Conservation (phyloP, 1,140 invertebrate species). For the Eulimnadia texana region DNA sequence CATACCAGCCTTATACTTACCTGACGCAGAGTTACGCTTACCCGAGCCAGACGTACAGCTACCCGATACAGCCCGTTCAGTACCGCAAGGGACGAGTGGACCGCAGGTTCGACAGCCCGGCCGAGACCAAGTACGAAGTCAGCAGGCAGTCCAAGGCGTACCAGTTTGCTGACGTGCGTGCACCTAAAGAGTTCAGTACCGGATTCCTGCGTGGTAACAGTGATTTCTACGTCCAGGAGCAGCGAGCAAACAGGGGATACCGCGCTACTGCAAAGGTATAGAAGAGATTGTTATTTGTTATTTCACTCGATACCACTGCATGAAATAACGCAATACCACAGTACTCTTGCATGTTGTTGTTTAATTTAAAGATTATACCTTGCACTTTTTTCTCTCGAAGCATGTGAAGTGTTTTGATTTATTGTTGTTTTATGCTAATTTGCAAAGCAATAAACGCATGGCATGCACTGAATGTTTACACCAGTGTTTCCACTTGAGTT, state of each 20-base stretch:
- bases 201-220: not conserved
- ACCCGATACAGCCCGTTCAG: not conserved
- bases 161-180: not conserved
- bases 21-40: not conserved
- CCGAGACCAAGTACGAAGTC: not conserved
- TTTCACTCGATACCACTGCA: not conserved
- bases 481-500: too few relatives aligned
- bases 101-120: not conserved
- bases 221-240: not conserved
- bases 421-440: too few relatives aligned
- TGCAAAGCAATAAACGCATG: too few relatives aligned
- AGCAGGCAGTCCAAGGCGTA: not conserved
- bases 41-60: not conserved
- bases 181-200: not conserved
- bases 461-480: too few relatives aligned
- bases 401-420: too few relatives aligned
- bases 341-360: not conserved
- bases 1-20: not conserved
- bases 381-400: too few relatives aligned
- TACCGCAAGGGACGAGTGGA: not conserved
- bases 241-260: not conserved
- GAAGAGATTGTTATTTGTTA: not conserved
- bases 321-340: not conserved
- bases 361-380: too few relatives aligned
- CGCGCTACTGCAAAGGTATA: not conserved